phyloP scores from a whole-genome alignment of 1,140 invertebrate genomes.

The Drosophila aff. region DNA sequence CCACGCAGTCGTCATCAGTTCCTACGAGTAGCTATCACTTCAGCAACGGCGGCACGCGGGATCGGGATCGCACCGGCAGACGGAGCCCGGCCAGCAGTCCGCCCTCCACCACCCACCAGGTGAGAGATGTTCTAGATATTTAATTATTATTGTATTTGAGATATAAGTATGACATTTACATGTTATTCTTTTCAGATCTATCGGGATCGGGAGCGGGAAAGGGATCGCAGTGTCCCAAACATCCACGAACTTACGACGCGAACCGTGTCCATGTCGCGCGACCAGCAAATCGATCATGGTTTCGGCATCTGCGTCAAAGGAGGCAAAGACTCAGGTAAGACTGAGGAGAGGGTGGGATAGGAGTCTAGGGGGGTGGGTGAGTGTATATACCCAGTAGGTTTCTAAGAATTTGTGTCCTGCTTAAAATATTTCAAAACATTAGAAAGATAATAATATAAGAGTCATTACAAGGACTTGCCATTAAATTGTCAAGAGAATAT shows the following conservation, averaged over 20 bases:
- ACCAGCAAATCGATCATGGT: conserved; percentile 91
- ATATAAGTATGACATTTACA: neutral
- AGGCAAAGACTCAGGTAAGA: conserved; percentile 92
- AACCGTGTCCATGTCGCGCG: conserved; percentile 93
- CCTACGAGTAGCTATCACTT: conserved; percentile 85
- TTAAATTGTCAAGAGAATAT: no score
- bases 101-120: conserved; percentile 89
- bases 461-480: no score
- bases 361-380: no score
- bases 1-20: conserved; percentile 85
- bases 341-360: neutral
- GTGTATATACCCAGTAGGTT: neutral
- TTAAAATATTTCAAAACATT: neutral
- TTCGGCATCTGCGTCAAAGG: conserved; percentile 96
- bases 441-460: no score
- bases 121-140: conserved; percentile 40
- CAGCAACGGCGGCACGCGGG: conserved; percentile 81
- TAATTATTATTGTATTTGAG: neutral
- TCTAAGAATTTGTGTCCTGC: no score
- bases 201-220: conserved; percentile 81
- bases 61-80: conserved; percentile 84
- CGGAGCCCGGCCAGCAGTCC: conserved; percentile 91
- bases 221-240: conserved; percentile 87
- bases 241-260: conserved; percentile 91
- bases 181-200: conserved; percentile 59